Percentiles rank a stretch among this genome's conserved stretches.
phyloP scores from a whole-genome alignment of 1,140 invertebrate species.

The Homalodisca vitripennis region DNA sequence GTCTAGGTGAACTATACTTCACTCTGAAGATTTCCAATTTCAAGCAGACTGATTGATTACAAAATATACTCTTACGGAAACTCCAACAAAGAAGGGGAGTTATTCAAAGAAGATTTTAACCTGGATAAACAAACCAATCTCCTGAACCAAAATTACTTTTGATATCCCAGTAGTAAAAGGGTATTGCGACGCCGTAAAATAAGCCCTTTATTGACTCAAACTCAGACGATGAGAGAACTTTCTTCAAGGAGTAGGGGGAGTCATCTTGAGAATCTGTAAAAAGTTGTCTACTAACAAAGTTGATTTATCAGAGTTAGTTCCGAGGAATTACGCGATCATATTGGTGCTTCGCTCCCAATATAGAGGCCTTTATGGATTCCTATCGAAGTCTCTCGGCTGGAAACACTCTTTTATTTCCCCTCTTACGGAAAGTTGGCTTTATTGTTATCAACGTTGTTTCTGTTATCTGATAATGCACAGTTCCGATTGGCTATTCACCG shows the following conservation, averaged over 20 bases:
- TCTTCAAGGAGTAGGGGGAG: not conserved
- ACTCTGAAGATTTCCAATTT: not conserved
- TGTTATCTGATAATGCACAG: not conserved
- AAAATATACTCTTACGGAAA: not conserved
- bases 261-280: constrained; percentile 15
- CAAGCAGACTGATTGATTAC: not conserved
- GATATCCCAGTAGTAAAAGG: not conserved
- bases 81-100: not conserved
- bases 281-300: constrained; percentile 13
- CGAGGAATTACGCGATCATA: not conserved
- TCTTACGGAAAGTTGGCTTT: too few relatives aligned
- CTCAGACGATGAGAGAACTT: not conserved
- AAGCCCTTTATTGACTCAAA: constrained; percentile 16
- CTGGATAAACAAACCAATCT: constrained; percentile 19
- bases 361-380: too few relatives aligned
- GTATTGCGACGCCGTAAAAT: constrained; percentile 15
- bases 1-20: too few relatives aligned
- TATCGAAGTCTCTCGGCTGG: too few relatives aligned
- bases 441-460: not conserved
- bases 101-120: constrained; percentile 19
- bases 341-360: not conserved
- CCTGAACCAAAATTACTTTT: constrained; percentile 6
- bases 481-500: not conserved
- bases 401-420: too few relatives aligned
- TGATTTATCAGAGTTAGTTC: constrained; percentile 10